Base-by-base conservation (phyloP, 2,113 vertebrate genomes). In the Struthio camelus region DNA sequence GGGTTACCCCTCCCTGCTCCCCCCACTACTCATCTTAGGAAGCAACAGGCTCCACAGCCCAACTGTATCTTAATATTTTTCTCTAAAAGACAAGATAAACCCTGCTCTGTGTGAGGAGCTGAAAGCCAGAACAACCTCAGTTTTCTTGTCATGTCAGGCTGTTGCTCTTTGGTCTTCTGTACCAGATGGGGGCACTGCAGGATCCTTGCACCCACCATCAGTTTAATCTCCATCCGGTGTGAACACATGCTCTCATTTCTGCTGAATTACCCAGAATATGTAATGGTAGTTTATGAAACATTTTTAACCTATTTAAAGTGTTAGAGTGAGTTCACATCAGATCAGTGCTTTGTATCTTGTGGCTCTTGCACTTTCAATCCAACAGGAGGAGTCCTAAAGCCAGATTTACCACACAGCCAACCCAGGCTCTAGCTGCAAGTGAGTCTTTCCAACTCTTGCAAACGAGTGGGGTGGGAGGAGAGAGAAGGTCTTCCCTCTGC, bases 191-290 rank as follows among this genome's bases (percentile, higher is more conserved):
- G 48, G 79, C 82, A 87, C 85, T 85, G 82, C 5, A 10, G 56
- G 3, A 65, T 58, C 19, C 56, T 19, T 11, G 17, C 56, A 34
- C 56, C 56, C 56, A 34, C 56, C 56, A 34, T 32, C 30, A 11
- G 32, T 34, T 59, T 34, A 59, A 59, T 27, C 71, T 61, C 32
- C 44, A 66, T 3, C 27, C 48, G 6, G 32, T 3, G 2, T 0
- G 38, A 13, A 5, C 25, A 7, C 36, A 3, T 0, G 0, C 25
- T 5, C 9, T 10, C 0, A 0, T 10, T 77, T 61, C 65, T 44
- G 67, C 51, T 5, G 15, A 28, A 50, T 27, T 44, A 13, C 13
- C 6, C 34, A 6, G 23, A 46, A 11, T 1, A 1, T 54, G 5
- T 1, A 0, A 18, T 42, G 16, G 27, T 0, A 30, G 44, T 12